Evolutionary conservation across 2,888 invertebrate genomes (phyloP).

Genomic region (Creontiades dilutus): DNA sequence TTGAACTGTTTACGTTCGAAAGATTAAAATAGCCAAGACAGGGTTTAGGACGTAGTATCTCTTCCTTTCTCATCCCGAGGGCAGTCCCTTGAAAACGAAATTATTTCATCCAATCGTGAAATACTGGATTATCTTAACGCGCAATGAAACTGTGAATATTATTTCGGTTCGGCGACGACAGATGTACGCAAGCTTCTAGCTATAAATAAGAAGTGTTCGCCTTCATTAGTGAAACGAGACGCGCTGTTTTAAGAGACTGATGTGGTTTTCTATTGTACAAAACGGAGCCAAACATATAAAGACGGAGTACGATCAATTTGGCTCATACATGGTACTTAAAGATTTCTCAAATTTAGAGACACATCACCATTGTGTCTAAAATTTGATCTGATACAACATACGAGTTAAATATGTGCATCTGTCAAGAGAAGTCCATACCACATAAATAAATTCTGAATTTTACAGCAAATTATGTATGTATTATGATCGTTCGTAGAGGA

Average conservation of each 20-base stretch:
- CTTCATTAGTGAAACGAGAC: neutral
- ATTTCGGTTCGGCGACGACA: neutral
- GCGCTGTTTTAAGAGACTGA: neutral
- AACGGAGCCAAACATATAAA: neutral
- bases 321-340: too few relatives aligned
- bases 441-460: too few relatives aligned
- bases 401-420: too few relatives aligned
- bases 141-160: neutral
- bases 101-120: neutral
- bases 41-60: neutral
- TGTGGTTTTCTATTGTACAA: neutral
- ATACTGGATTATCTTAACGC: too few relatives aligned
- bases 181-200: neutral
- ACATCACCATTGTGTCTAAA: too few relatives aligned
- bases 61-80: neutral
- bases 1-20: neutral
- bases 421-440: too few relatives aligned
- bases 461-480: too few relatives aligned
- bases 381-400: too few relatives aligned
- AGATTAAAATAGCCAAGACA: neutral
- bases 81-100: neutral
- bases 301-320: too few relatives aligned
- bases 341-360: too few relatives aligned
- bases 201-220: neutral
- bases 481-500: too few relatives aligned